Conservation (phyloP, 2,113 vertebrate genomes). For the Mellivora capensis region DNA sequence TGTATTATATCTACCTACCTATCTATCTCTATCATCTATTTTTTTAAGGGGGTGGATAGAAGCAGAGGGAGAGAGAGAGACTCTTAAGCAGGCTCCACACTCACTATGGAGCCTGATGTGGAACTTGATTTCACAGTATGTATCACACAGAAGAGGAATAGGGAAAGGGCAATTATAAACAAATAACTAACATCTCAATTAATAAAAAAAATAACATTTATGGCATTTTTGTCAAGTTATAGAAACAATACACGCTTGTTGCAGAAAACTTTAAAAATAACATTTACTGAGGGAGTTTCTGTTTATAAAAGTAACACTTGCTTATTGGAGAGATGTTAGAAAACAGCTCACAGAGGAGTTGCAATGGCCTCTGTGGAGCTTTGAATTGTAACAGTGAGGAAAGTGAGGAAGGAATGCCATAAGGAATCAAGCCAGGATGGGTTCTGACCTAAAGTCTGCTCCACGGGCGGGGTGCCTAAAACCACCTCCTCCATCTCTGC, state of each 20-base stretch:
- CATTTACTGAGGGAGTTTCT: background rate
- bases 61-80: background rate
- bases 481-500: conserved; percentile 30
- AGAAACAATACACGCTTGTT: background rate
- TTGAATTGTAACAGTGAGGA: background rate
- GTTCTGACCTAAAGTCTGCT: background rate
- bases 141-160: background rate
- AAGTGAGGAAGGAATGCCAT: background rate
- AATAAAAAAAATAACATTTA: background rate
- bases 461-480: background rate
- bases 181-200: background rate
- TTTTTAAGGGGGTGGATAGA: background rate
- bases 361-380: background rate
- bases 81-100: background rate
- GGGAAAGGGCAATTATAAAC: background rate
- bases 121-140: background rate
- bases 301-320: conserved; percentile 21
- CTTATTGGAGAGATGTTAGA: conserved; percentile 5
- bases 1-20: background rate
- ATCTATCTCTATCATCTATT: too few species aligned
- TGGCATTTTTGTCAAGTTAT: background rate
- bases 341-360: background rate
- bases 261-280: conserved; percentile 27
- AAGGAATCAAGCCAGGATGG: background rate
- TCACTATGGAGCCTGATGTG: background rate